Percentiles rank a stretch among this genome's conserved stretches.
These are phyloP conservation scores for Aythya baeri DNA, from an alignment of 2,113 vertebrate genomes.

Conservation along the genomic window DNA sequence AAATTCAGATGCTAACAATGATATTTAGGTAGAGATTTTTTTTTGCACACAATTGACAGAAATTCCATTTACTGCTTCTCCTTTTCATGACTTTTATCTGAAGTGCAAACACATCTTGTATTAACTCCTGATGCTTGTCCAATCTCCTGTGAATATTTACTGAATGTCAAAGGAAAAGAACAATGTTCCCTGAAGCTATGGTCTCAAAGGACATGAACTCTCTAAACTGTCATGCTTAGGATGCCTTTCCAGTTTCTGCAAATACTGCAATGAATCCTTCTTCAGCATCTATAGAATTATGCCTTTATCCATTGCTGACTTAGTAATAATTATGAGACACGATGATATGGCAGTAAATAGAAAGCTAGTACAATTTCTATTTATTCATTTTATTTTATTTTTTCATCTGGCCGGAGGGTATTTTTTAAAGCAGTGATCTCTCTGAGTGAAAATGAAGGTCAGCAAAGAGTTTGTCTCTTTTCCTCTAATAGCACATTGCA, in stretches of 20 bases:
- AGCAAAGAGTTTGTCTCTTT: neutral
- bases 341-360: neutral
- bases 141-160: neutral
- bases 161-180: conserved; percentile 19
- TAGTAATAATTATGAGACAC: neutral
- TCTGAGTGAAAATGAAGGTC: neutral
- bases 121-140: neutral
- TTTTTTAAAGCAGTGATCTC: neutral
- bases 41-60: neutral
- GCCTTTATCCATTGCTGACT: conserved; percentile 28
- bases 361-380: neutral
- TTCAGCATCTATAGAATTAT: conserved; percentile 3
- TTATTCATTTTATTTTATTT: neutral
- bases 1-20: neutral
- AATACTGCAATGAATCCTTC: neutral
- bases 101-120: neutral
- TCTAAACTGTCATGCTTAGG: neutral
- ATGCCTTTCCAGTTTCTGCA: neutral
- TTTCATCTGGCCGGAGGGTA: neutral
- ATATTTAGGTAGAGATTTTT: neutral
- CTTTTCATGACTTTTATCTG: neutral
- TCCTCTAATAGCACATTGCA: neutral
- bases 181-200: neutral
- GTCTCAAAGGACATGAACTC: conserved; percentile 13
- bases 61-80: neutral